phyloP scores from a whole-genome alignment of 2,113 vertebrate genomes.

The Sapajus apella region DNA sequence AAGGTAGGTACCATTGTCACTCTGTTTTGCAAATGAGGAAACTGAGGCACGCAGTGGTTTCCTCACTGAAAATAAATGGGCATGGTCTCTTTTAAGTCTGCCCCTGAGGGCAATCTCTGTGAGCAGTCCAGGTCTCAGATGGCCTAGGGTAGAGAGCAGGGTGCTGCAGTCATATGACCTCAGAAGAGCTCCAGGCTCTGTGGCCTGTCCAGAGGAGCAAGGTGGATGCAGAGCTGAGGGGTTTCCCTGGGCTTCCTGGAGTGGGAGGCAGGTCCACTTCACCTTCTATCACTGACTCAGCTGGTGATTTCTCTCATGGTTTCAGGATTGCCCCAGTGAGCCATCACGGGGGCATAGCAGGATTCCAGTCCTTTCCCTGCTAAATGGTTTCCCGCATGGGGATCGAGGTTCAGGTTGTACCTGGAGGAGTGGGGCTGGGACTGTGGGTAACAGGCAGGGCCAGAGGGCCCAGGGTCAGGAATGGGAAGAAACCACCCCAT shows the following conservation, averaged over 20 bases:
- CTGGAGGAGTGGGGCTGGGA: neutral
- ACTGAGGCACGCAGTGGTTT: neutral
- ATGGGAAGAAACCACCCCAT: neutral
- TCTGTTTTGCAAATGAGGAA: neutral
- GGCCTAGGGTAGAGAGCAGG: neutral
- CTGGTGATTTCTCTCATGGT: too few relatives aligned
- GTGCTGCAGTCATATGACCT: neutral
- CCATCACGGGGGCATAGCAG: accelerated
- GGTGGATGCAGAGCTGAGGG: accelerated
- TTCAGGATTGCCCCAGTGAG: neutral
- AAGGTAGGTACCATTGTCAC: neutral
- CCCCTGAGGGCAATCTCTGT: neutral
- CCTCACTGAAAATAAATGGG: neutral
- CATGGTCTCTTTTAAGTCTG: neutral
- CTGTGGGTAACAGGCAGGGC: accelerated
- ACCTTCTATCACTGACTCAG: neutral
- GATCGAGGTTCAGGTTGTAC: neutral
- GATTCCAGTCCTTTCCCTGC: neutral
- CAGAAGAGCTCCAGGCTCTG: too few relatives aligned
- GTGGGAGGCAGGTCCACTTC: neutral
- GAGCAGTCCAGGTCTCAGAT: neutral
- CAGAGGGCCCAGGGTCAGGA: neutral
- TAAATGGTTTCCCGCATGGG: neutral
- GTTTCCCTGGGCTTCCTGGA: neutral
- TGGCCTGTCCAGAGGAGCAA: neutral